Percentiles rank a stretch among this genome's conserved stretches.
Evolutionary conservation across 2,797 vertebrate species (phyloP).

Genomic region (Sitta carolinensis): DNA sequence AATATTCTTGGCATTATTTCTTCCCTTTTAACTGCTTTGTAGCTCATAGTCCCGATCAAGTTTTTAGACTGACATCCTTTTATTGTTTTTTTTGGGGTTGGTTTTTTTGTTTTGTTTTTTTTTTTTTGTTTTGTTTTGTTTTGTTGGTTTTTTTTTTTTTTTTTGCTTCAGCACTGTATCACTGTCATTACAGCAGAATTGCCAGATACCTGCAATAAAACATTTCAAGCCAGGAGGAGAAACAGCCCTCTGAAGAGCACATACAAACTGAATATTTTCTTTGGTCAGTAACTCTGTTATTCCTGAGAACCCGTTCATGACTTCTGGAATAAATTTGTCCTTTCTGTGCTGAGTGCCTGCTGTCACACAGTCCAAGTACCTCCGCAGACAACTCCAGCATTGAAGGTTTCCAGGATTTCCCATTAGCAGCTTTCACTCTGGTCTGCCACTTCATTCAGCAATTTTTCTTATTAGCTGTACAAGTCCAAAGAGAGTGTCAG

Average conservation of each 20-base stretch:
- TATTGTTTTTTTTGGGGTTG: background rate
- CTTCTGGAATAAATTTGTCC: background rate
- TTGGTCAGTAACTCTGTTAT: background rate
- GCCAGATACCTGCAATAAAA: conserved; percentile 17
- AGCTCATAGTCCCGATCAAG: background rate
- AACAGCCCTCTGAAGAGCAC: background rate
- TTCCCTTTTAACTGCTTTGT: background rate
- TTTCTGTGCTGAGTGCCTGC: background rate
- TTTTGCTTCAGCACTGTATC: background rate
- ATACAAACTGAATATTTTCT: background rate
- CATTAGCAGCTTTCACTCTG: background rate
- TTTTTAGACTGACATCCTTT: background rate
- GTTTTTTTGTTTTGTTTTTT: background rate
- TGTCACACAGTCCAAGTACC: background rate
- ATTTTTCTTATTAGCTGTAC: background rate
- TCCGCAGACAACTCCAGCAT: background rate
- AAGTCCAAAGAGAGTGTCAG: background rate
- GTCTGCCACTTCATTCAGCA: background rate
- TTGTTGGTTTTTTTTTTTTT: background rate
- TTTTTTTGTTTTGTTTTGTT: no score
- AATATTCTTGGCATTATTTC: background rate
- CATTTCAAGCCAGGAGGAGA: background rate
- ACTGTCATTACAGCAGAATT: conserved; percentile 7
- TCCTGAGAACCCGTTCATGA: background rate
- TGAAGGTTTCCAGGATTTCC: background rate